Base-by-base conservation (phyloP, 1,140 invertebrate species). In the Pygmarrhopalites habei region DNA sequence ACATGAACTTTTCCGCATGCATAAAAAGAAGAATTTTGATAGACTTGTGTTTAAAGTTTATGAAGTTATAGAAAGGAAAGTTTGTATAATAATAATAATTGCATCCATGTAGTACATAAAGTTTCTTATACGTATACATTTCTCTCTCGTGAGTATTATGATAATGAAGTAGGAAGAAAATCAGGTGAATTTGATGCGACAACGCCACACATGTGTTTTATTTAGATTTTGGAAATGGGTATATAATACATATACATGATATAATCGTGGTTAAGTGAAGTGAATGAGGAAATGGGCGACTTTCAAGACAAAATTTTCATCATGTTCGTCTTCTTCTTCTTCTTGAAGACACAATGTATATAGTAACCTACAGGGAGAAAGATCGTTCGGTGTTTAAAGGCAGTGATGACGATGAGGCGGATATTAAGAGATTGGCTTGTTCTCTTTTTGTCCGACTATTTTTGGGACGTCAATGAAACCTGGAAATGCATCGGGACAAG, bases 361-460 rank as follows among this genome's bases (percentile, higher is more conserved):
- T 7, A 5, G 5, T 7, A 7, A 35, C 15, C 32, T 35, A n/a
- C n/a, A n/a, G n/a, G n/a, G n/a, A n/a, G n/a, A 35, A 15, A 35
- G 5, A 35, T 15, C 15, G 32, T 35, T 35, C 32, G 32, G 32
- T 15, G 15, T 35, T 35, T 35, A 35, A 5, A 35, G 32, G 29
- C 39, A 44, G 32, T 44, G 52, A 62, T 47, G 60, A 55, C 26
- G 51, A 53, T 43, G 52, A 62, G 51, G 19, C 21, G 32, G 49
- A 61, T 39, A 61, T 39, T 53, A 61, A 57, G 60, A 57, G 51
- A 62, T 62, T 62, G 60, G 60, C 41, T 43, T 62, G 53, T 23
- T 64, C 62, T 58, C 57, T 49, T 64, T 59, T 64, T 47, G 32
- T 58, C 43, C 57, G 53, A 53, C 62, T 64, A 64, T 64, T 64